Base-by-base conservation (phyloP, 2,888 invertebrate genomes). In the Trypoxylon attenuatum region DNA sequence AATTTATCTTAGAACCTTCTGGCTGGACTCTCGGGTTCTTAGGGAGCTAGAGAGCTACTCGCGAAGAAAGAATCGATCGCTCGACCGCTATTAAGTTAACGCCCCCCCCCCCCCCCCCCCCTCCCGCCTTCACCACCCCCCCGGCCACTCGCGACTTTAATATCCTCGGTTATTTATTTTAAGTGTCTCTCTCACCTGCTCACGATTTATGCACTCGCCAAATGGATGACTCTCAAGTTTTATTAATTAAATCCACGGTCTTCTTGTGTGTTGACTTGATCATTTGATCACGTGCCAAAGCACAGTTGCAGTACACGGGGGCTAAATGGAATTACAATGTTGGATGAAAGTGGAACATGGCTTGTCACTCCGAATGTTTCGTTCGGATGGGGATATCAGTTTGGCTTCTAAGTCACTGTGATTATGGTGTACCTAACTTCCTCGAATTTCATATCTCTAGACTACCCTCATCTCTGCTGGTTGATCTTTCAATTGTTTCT, bases 1-100 rank as follows among this genome's bases (percentile, higher is more conserved):
- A 75, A 73, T 73, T 70, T 66, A 68, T 73, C 72, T 1, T 33
- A 33, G 33, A 8, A 13, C n/a, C 33, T 13, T 33, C 13, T 33
- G 33, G 3, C 4, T 13, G 33, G 13, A 8, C 33, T 13, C 33
- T 33, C 33, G 10, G 33, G n/a, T n/a, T n/a, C n/a, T n/a, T n/a
- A 33, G 33, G 13, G 1, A 5, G n/a, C 10, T 4, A 1, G 3
- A 33, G n/a, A 1, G 33, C 1, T 1, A 16, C 25, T 25, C 5
- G 25, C 29, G 25, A 16, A 29, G 42, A 52, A 55, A 43, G 29
- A 22, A 56, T 29, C 45, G 15, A 41, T 21, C 59, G 23, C 16
- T 8, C 29, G 29, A 18, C 15, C 10, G 27, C 38, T 22, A 59
- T 52, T 47, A 23, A 33, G 38, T 25, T 33, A 21, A 8, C 25